Conservation (phyloP, 1,140 invertebrate species). For the Myzus persicae region DNA sequence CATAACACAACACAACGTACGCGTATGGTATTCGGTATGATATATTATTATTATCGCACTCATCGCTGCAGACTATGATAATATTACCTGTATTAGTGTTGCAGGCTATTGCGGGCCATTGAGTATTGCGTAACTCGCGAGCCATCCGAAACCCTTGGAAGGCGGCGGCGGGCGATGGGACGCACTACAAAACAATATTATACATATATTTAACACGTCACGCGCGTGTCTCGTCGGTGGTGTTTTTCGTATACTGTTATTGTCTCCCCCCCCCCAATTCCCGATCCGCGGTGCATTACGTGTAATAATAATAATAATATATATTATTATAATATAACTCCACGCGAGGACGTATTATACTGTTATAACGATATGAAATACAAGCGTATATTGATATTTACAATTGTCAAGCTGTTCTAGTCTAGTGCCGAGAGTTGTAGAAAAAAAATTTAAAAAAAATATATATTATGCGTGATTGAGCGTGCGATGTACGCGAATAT, state of each 20-base stretch:
- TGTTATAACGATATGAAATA: no score
- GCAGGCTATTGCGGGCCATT: background rate
- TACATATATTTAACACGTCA: background rate
- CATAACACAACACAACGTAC: no score
- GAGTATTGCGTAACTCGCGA: conserved; percentile 19
- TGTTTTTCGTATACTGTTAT: background rate
- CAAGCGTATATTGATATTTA: no score
- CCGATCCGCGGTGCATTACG: no score
- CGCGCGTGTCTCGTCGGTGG: background rate
- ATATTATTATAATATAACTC: no score
- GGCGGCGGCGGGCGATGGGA: background rate
- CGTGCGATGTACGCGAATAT: background rate
- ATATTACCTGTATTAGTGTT: background rate
- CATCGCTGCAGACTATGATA: background rate
- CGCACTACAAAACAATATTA: conserved; percentile 10
- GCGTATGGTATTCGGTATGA: background rate
- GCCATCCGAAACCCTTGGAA: conserved; percentile 37
- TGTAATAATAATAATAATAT: no score
- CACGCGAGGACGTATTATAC: no score
- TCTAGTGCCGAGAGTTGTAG: no score
- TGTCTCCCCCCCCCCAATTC: background rate
- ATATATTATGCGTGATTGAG: background rate
- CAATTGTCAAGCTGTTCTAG: no score
- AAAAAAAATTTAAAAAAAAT: no score
- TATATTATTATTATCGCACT: no score